Base-by-base conservation (phyloP, 2,113 vertebrate genomes). In the Rallus limicola region DNA sequence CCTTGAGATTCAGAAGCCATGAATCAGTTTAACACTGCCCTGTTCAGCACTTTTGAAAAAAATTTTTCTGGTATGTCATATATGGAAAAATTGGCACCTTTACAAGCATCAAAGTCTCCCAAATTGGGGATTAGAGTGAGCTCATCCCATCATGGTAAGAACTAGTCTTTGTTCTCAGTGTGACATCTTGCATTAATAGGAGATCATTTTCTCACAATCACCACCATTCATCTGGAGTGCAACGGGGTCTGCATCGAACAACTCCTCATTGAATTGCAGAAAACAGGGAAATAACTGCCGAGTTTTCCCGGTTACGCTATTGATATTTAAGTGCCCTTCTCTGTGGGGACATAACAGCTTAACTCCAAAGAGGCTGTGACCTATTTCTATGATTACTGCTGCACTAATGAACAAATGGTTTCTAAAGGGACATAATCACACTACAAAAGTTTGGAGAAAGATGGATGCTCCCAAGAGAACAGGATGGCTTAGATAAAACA, bases 201-300 rank as follows among this genome's bases (percentile, higher is more conserved):
- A 98, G 98, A 98, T 97, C 96, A 92, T 96, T 97, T 98, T 97
- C 97, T 97, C 97, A 98, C 98, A 99, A 98, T 98, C 97, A 98
- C 82, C 8, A 16, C 98, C 97, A 98, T 98, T 98, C 98, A 98
- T 98, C 93, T 97, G 82, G 82, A 96, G 96, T 95, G 95, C 93
- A 94, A 76, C 13, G 53, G 96, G 91, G 94, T 95, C 95, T 97
- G 78, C 95, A 88, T 90, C 16, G 95, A 98, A 98, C 98, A 98
- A 89, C 97, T 97, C 98, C 96, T 98, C 98, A 98, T 98, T 98
- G 98, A 98, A 97, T 97, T 95, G 92, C 95, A 95, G 95, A 97
- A 97, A 97, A 94, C 90, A 93, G 88, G 93, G 97, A 97, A 98
- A 98, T 98, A 98, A 96, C 97, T 98, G 97, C 93, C 95, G 92